Conservation (phyloP, 2,888 invertebrate genomes). For the Hydriomena furcata region DNA sequence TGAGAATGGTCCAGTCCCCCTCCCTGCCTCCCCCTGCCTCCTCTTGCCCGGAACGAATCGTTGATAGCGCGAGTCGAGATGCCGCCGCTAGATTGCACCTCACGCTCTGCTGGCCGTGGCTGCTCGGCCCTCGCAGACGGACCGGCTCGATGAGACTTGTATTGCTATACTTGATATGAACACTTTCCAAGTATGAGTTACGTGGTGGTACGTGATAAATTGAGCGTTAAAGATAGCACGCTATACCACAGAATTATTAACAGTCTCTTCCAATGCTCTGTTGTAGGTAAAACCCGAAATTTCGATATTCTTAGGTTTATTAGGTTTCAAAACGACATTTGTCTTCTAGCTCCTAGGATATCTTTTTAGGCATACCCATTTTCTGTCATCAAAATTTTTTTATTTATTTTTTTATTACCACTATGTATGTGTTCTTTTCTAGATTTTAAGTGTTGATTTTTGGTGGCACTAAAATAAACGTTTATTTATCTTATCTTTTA, state of each 20-base stretch:
- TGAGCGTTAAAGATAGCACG: slow-evolving; percentile 10
- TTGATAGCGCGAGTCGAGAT: slow-evolving; percentile 75
- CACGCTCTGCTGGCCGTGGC: slow-evolving; percentile 51
- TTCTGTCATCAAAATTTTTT: too few relatives aligned
- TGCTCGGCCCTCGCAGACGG: slow-evolving; percentile 20
- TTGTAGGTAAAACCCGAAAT: not conserved
- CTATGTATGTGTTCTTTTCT: too few relatives aligned
- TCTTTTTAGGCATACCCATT: too few relatives aligned
- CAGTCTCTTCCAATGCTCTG: not conserved
- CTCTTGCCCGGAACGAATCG: slow-evolving; percentile 72
- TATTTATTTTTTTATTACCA: too few relatives aligned
- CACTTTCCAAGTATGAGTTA: slow-evolving; percentile 17
- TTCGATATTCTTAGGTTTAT: not conserved
- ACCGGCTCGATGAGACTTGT: slow-evolving; percentile 20
- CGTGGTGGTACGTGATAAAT: slow-evolving; percentile 19
- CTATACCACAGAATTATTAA: not conserved
- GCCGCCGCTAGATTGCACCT: slow-evolving; percentile 72
- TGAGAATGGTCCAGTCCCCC: slow-evolving; percentile 70
- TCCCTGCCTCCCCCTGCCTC: slow-evolving; percentile 33
- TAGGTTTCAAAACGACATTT: too few relatives aligned
- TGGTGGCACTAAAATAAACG: too few relatives aligned
- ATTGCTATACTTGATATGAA: slow-evolving; percentile 12
- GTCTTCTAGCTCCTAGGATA: too few relatives aligned
- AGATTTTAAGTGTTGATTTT: too few relatives aligned
- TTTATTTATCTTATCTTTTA: too few relatives aligned